A percentile compares a stretch with the other conserved stretches of the same genome.
phyloP scores from a whole-genome alignment of 92 coral and sea anemone species.

The Blastomussa wellsi region DNA sequence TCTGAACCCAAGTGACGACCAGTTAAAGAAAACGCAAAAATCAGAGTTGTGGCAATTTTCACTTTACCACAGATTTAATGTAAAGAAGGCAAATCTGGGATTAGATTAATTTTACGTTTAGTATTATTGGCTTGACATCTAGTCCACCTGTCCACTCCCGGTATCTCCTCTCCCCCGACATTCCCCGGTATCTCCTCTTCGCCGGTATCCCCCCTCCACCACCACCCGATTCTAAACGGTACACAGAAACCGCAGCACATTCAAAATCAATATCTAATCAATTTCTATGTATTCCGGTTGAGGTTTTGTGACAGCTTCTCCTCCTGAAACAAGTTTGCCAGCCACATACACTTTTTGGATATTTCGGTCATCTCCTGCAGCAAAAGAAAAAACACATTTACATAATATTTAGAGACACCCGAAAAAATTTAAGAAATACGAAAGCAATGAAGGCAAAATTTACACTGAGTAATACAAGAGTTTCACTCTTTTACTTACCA shows the following conservation, averaged over 20 bases:
- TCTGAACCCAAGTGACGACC: no score
- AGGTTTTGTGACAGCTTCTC: neutral
- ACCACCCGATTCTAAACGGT: neutral
- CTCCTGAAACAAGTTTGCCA: conserved; percentile 72
- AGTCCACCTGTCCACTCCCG: neutral
- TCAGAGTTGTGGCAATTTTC: no score
- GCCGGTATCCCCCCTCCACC: neutral
- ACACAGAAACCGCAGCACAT: neutral
- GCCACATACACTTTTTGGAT: conserved; percentile 72
- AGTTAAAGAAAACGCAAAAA: no score
- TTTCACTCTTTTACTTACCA: conserved; percentile 40
- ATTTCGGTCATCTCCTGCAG: conserved; percentile 80
- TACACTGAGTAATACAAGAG: neutral
- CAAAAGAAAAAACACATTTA: neutral
- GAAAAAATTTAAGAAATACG: neutral
- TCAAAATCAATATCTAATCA: neutral
- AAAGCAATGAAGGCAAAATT: neutral
- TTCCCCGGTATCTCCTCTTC: neutral
- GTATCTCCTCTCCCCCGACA: neutral
- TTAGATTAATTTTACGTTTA: no score
- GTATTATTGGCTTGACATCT: no score
- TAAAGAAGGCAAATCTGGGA: no score
- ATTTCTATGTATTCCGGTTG: conserved; percentile 17
- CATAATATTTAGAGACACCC: no score
- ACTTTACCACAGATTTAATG: no score